Base-by-base conservation (phyloP, 2,888 invertebrate genomes). In the Xanthorhoe spadicearia region DNA sequence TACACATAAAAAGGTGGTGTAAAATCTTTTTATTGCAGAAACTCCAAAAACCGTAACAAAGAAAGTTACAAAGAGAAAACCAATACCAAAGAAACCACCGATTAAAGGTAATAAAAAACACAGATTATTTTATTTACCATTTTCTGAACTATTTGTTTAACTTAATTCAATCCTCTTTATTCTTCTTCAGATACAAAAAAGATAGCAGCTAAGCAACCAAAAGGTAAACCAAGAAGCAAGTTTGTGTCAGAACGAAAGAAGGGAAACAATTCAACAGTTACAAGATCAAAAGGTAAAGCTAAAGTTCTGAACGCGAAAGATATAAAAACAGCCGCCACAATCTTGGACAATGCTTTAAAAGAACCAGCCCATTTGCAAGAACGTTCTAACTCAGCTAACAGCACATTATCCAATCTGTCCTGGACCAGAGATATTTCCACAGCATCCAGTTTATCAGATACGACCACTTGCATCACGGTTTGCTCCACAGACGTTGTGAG, bases 361-460 rank as follows among this genome's bases (percentile, higher is more conserved):
- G 3, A 46, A 0, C 1, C 17, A 2, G 43, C 32, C 3, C 9
- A 23, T 2, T 35, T 23, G 17, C 6, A 15, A 1, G 54, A 43
- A 0, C 60, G 85, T 8, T 78, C 79, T 48, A 73, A 73, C 8
- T 86, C 87, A 0, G n/a, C 74, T 6, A 75, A 75, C 13, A 83
- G 83, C 50, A 78, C 77, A 48, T 69, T 52, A 6, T 86, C 89
- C 0, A 79, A 82, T 19, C 70, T 83, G 0, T 90, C 90, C 0
- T 92, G 91, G 90, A 87, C 86, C 1, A 87, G 80, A 71, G 87
- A 90, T 53, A 87, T 92, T 63, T 89, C 90, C 0, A 84, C 81
- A 46, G 66, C 13, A 19, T 52, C 61, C 1, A 66, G 57, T 5
- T 17, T 18, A 2, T 87, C 89, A 0, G 87, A 86, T 43, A 79